A percentile compares a stretch with the other conserved stretches of the same genome.
Evolutionary conservation across 2,888 invertebrate species (phyloP).

Genomic region (Xestoiulus laeticollis): DNA sequence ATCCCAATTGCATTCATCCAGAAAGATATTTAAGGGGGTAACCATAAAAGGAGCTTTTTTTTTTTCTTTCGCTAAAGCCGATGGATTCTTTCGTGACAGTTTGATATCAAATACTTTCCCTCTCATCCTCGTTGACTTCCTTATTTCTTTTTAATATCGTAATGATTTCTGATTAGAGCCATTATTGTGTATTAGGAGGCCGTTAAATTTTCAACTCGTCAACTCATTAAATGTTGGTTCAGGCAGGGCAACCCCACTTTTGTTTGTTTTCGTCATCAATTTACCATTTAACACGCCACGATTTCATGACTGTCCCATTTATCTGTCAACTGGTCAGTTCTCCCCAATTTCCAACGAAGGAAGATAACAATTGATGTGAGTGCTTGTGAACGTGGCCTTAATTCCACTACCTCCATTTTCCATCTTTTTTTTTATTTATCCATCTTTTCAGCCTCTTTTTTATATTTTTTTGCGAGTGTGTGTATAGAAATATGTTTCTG

Average conservation of each 20-base stretch:
- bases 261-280: conserved; percentile 18
- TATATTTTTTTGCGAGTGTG: background rate
- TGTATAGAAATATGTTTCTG: conserved; percentile 6
- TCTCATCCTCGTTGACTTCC: background rate
- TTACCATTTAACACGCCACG: conserved; percentile 27
- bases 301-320: background rate
- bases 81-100: background rate
- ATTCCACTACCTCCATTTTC: background rate
- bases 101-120: background rate
- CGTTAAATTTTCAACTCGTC: conserved; percentile 33
- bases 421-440: background rate
- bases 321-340: conserved; percentile 1
- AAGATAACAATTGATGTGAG: conserved; percentile 34
- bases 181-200: conserved; percentile 1
- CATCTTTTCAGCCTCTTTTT: background rate
- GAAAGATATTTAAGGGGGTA: background rate
- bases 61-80: background rate
- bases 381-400: background rate
- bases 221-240: background rate
- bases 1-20: conserved; percentile 37
- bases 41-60: background rate
- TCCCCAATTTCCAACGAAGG: background rate
- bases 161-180: conserved; percentile 30
- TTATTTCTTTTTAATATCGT: conserved; percentile 34
- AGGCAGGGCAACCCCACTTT: background rate